phyloP scores from a whole-genome alignment of 2,113 vertebrate genomes.

The Diglossa brunneiventris region DNA sequence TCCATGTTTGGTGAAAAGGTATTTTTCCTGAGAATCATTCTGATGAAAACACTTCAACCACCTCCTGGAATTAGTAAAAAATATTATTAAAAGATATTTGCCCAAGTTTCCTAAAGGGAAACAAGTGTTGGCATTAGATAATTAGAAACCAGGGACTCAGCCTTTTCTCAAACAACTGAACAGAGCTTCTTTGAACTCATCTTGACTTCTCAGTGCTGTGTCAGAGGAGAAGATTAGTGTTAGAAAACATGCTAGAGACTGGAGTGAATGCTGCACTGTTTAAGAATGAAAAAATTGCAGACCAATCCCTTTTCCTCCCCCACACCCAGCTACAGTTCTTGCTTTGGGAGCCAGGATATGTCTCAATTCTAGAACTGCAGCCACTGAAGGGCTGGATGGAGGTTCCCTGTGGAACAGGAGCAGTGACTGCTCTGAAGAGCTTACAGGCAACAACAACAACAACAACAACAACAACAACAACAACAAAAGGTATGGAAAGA shows the following conservation, averaged over 20 bases:
- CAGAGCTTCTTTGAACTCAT: neutral
- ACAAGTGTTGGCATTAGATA: neutral
- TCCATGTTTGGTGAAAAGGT: neutral
- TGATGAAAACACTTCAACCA: neutral
- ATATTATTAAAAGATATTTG: neutral
- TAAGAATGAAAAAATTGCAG: constrained; percentile 4
- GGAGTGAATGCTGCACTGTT: neutral
- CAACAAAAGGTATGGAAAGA: neutral
- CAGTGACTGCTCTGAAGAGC: neutral
- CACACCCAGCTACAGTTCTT: neutral
- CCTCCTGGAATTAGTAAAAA: neutral
- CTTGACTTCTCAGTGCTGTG: neutral
- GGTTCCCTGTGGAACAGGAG: neutral
- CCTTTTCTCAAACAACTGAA: neutral
- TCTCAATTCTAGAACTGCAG: neutral
- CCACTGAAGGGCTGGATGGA: neutral
- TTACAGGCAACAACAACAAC: neutral
- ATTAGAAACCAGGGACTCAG: neutral
- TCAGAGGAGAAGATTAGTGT: neutral
- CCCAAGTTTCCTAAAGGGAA: neutral
- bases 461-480: neutral
- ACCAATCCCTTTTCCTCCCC: neutral
- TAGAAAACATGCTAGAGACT: neutral
- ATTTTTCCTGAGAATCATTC: neutral
- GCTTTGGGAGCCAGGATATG: neutral